Evolutionary conservation across 2,113 vertebrate genomes (phyloP).

Genomic region (Phrynocephalus versicolor): DNA sequence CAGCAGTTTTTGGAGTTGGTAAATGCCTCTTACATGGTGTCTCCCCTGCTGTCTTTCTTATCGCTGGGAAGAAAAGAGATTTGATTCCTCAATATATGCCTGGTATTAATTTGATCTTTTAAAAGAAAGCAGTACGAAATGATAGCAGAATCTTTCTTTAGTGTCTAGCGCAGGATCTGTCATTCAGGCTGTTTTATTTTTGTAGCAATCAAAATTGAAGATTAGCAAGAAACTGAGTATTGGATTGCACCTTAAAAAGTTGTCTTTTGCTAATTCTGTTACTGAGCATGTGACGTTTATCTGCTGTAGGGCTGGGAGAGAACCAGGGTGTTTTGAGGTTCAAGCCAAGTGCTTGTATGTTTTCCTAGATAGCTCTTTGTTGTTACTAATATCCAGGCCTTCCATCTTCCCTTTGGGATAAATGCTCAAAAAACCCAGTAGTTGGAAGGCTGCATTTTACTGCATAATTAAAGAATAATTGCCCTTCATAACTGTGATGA

Average conservation of each 20-base stretch:
- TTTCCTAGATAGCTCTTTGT: background rate
- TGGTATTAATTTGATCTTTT: constrained; percentile 38
- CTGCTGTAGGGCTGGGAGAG: constrained; percentile 4
- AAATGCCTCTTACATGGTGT: constrained; percentile 33
- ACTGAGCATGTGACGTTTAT: background rate
- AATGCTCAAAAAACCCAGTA: constrained; percentile 4
- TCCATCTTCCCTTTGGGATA: constrained; percentile 1
- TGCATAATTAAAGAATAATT: constrained; percentile 29
- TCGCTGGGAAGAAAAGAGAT: background rate
- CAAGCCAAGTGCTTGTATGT: background rate
- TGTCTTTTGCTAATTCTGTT: background rate
- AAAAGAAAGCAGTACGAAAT: constrained; percentile 56
- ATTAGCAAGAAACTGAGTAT: constrained; percentile 30
- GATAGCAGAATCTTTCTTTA: constrained; percentile 43
- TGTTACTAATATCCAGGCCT: background rate
- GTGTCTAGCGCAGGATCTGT: constrained; percentile 15
- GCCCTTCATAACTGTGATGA: constrained; percentile 3
- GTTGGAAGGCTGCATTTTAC: constrained; percentile 6
- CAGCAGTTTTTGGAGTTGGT: constrained; percentile 47
- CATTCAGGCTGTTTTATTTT: constrained; percentile 3
- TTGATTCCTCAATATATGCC: constrained; percentile 35
- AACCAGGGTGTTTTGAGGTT: background rate
- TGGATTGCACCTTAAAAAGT: background rate
- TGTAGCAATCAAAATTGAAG: constrained; percentile 21
- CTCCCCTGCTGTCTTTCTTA: constrained; percentile 26